Evolutionary conservation across 2,888 invertebrate genomes (phyloP).

Genomic region (Gastracanthus pulcherrimus): DNA sequence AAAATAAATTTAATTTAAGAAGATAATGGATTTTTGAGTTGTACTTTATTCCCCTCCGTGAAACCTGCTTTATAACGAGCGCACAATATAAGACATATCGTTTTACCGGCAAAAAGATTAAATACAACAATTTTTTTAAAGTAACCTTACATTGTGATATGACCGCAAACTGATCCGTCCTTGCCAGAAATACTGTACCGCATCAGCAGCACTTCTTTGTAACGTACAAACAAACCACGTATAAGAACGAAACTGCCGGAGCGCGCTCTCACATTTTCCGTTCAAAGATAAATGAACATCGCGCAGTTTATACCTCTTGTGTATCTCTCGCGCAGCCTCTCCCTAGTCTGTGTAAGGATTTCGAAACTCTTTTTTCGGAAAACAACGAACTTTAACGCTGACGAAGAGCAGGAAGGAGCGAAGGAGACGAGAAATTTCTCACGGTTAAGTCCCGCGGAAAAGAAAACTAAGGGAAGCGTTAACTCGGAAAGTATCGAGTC

Average conservation of each 20-base stretch:
- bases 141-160: not conserved
- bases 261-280: too few relatives aligned
- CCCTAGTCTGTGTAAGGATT: not conserved
- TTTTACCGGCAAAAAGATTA: too few relatives aligned
- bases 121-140: too few relatives aligned
- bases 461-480: constrained; percentile 23
- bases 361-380: not conserved
- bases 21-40: too few relatives aligned
- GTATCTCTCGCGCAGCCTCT: not conserved
- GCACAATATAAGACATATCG: too few relatives aligned
- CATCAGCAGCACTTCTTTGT: not conserved
- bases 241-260: too few relatives aligned
- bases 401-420: not conserved
- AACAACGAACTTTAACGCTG: constrained; percentile 10
- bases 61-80: too few relatives aligned
- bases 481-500: not conserved
- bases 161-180: not conserved
- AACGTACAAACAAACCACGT: too few relatives aligned
- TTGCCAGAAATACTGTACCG: not conserved
- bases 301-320: not conserved
- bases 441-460: constrained; percentile 17
- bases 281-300: constrained; percentile 22
- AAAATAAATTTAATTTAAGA: too few relatives aligned
- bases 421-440: constrained; percentile 31
- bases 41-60: too few relatives aligned